Percentiles rank a stretch among this genome's conserved stretches.
phyloP scores from a whole-genome alignment of 2,113 vertebrate genomes.

The Oxygymnocypris stewartii region DNA sequence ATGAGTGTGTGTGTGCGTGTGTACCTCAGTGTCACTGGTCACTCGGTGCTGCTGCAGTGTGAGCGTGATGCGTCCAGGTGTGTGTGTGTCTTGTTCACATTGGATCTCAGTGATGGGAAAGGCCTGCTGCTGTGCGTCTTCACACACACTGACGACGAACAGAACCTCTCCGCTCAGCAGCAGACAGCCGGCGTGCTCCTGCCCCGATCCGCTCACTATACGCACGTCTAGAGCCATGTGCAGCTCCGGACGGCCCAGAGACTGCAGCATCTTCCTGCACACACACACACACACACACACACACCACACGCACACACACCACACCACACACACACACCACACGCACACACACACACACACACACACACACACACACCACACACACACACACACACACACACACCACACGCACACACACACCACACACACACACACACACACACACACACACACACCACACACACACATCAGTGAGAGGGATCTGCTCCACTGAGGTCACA shows the following conservation, averaged over 20 bases:
- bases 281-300: constrained; percentile 40
- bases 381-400: no score
- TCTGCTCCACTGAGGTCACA: no score
- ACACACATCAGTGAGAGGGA: no score
- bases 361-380: no score
- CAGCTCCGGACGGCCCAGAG: constrained; percentile 90
- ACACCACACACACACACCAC: no score
- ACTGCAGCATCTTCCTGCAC: constrained; percentile 97
- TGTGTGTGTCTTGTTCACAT: constrained; percentile 79
- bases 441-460: neutral
- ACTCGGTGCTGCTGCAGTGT: constrained; percentile 89
- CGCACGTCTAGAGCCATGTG: constrained; percentile 92
- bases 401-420: no score
- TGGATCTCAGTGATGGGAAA: constrained; percentile 95
- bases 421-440: neutral
- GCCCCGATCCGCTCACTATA: constrained; percentile 91
- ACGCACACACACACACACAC: no score
- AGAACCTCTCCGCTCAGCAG: constrained; percentile 93
- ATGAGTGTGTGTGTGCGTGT: neutral
- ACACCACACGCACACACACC: no score
- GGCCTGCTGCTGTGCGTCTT: constrained; percentile 97
- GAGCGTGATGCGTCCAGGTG: constrained; percentile 79
- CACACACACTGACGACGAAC: constrained; percentile 94
- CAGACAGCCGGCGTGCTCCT: constrained; percentile 92
- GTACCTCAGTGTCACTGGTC: constrained; percentile 73